Conservation (phyloP, 1,140 invertebrate genomes). For the Heterodera carotae region DNA sequence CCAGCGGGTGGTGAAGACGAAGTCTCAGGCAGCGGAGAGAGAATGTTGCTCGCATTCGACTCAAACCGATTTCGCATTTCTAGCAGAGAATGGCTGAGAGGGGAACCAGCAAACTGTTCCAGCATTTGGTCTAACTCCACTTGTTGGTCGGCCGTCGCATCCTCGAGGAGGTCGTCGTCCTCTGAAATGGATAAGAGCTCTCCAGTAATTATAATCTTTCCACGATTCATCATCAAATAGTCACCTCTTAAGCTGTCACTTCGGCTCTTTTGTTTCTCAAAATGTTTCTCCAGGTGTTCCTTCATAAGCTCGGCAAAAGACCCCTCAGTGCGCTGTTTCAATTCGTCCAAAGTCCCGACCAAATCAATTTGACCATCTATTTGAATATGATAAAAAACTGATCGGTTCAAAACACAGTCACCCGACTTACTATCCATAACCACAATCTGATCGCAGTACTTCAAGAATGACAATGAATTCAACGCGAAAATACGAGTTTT, state of each 20-base stretch:
- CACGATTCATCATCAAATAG: too few relatives aligned
- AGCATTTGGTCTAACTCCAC: constrained; percentile 21
- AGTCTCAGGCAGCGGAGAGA: background rate
- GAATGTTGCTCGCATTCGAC: background rate
- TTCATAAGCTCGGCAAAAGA: constrained; percentile 42
- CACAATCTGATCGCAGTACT: constrained; percentile 43
- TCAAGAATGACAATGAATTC: constrained; percentile 42
- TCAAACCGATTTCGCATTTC: constrained; percentile 26
- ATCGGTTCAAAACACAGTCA: background rate
- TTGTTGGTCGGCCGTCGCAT: background rate
- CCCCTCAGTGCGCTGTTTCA: constrained; percentile 36
- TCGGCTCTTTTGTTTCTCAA: constrained; percentile 28
- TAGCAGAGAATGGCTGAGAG: constrained; percentile 36
- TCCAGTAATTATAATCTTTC: too few relatives aligned
- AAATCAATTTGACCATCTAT: constrained; percentile 42
- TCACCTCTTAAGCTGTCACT: background rate
- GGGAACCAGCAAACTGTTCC: constrained; percentile 24
- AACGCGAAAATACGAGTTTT: constrained; percentile 51
- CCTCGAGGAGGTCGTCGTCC: background rate
- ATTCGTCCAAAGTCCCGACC: constrained; percentile 41
- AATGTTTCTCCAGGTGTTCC: constrained; percentile 36
- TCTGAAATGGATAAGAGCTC: too few relatives aligned
- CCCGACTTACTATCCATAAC: constrained; percentile 38
- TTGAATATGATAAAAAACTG: constrained; percentile 19
- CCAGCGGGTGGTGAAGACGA: too few relatives aligned